Base-by-base conservation (phyloP, 2,888 invertebrate genomes). In the Caenorhabditis sp. region DNA sequence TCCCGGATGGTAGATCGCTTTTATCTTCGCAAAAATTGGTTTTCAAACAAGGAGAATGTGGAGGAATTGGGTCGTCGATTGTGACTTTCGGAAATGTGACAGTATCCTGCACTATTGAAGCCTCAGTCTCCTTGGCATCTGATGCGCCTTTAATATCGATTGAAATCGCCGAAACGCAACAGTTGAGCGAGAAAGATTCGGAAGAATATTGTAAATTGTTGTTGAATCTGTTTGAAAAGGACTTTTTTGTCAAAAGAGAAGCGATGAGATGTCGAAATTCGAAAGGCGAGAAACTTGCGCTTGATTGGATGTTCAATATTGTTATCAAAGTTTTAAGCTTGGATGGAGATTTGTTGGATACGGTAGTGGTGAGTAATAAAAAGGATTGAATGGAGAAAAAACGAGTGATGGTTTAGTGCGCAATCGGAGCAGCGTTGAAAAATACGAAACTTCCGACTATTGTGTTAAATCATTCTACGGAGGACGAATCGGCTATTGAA, bases 11-110 rank as follows among this genome's bases (percentile, higher is more conserved):
- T 21, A 25, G 72, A 12, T 61, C 57, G 10, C 60, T 67, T 14
- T 1, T 60, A 38, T 21, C 58, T 38, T 12, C 25, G 56, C 52
- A 36, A 23, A 25, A 52, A 36, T 20, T 52, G 4, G 25, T 59
- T 2, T 20, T 38, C 27, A 63, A 38, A n/a, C 69, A 71, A 63
- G 76, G 73, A 0, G 67, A 64, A 59, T 77, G 71, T 43, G 76
- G 77, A 5, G 80, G 80, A 20, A 64, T 76, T 8, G 80, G 77
- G 3, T 80, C 80, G 23, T 59, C 77, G 3, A 57, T 80, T 7
- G 76, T 80, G 1, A 71, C 70, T 27, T 62, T 69, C 2, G 70
- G 72, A 8, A 70, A 70, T 38, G 71, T 70, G 1, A 77, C 80
- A 1, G 73, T 77, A 14, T 76, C 70, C 17, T 77, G 77, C 54